Evolutionary conservation across 2,888 invertebrate genomes (phyloP).

Genomic region (Limenitis camilla): DNA sequence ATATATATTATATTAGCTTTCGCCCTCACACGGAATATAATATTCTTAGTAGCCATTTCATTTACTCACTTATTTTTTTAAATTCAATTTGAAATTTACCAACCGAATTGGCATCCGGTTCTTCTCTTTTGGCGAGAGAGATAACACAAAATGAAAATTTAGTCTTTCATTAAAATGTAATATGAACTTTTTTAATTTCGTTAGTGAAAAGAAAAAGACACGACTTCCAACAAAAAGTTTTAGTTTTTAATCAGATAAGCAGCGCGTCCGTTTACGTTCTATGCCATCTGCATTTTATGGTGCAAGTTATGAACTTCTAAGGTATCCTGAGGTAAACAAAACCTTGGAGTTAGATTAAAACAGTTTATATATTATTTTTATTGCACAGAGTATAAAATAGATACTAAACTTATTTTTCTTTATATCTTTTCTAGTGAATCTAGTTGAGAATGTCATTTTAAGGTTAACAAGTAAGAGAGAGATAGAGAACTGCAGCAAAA

Average conservation of each 20-base stretch:
- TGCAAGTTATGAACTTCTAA: slow-evolving; percentile 10
- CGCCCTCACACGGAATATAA: too few relatives aligned
- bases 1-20: too few relatives aligned
- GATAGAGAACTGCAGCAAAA: too few relatives aligned
- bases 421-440: too few relatives aligned
- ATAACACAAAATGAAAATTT: too few relatives aligned
- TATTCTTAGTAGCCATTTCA: too few relatives aligned
- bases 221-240: slow-evolving; percentile 13
- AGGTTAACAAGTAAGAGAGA: too few relatives aligned
- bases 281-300: slow-evolving; percentile 16
- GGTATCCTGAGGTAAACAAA: not conserved
- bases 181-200: slow-evolving; percentile 16
- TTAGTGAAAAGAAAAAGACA: slow-evolving; percentile 14
- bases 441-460: too few relatives aligned
- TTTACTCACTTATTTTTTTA: not conserved
- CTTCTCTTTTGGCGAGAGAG: not conserved
- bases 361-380: too few relatives aligned
- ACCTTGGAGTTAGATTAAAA: not conserved
- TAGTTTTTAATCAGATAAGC: slow-evolving; percentile 23
- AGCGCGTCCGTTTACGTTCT: slow-evolving; percentile 20
- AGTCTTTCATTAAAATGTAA: slow-evolving; percentile 7
- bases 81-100: not conserved
- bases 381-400: too few relatives aligned
- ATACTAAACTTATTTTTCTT: too few relatives aligned
- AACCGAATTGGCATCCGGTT: not conserved